Evolutionary conservation across 2,113 vertebrate species (phyloP), one percentile per base, ranked within the genome.

Genomic region (Daboia siamensis): DNA sequence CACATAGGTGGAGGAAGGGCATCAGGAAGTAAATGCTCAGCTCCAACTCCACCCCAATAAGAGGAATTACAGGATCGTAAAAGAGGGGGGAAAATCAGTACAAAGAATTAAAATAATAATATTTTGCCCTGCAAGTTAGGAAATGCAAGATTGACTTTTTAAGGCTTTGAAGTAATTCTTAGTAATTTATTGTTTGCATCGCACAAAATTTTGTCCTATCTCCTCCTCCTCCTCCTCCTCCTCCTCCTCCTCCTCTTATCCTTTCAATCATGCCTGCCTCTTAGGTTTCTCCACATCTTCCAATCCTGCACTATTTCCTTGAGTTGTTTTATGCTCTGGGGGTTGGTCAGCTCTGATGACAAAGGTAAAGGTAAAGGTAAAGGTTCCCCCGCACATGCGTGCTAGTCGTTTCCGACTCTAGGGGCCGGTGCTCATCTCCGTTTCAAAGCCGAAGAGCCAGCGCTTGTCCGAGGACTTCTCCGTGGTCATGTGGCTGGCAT

Each of bases 101-200:
- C 1, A 94, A 15, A 39, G 0, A 39, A 51, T 10, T 54, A 86
- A 59, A 87, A 52, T 57, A 46, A 4, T 51, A 9, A 56, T 56
- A 56, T 90, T 46, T 91, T 92, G 52, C 24, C 0, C 93, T 96
- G 88, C 48, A 86, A 0, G 69, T 4, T 85, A 51, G 91, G 80
- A 93, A 88, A 69, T 1, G 12, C 0, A 0, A 29, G 24, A 24
- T 10, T 74, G 26, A 55, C 90, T 88, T 93, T 23, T 55, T 90
- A 1, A 0, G 9, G 12, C 69, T 17, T 12, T 94, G 59, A 94
- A 94, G 92, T 85, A 74, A 11, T 86, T 57, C 80, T 94, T 88
- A 94, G 95, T 93, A 80, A 93, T 94, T 94, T 94, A 92, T 88
- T 88, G 1, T 51, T 91, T 20, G 87, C 80, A 88, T 94, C 93